These are phyloP conservation scores for Trichomalopsis sarcophagae DNA, from an alignment of 1,140 invertebrate genomes.

Conservation along the genomic window DNA sequence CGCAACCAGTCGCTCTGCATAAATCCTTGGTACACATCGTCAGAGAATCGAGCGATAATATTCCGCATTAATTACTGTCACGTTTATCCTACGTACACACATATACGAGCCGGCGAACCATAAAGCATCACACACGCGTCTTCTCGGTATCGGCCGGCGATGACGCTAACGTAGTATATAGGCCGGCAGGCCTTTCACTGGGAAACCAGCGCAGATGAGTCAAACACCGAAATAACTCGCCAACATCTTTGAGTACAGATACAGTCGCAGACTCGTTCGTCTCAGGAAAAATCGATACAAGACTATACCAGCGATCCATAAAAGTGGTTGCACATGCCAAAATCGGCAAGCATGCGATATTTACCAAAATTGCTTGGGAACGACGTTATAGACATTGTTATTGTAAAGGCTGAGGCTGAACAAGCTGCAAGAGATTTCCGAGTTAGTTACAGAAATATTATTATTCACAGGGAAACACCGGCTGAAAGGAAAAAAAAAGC, in stretches of 20 bases:
- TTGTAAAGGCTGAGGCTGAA: conserved; percentile 25
- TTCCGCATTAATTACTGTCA: conserved; percentile 29
- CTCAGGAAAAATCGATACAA: neutral
- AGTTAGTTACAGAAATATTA: neutral
- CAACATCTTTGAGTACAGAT: neutral
- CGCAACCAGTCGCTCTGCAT: neutral
- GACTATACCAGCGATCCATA: neutral
- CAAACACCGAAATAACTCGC: conserved; percentile 46
- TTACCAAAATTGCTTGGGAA: conserved; percentile 27
- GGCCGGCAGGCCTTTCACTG: conserved; percentile 37
- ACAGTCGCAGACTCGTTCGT: neutral
- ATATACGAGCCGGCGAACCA: neutral
- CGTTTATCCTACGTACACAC: neutral
- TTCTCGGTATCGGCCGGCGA: conserved; percentile 12
- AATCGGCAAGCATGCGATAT: conserved; percentile 12
- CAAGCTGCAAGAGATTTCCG: conserved; percentile 31
- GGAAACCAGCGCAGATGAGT: conserved; percentile 31
- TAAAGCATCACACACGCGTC: neutral
- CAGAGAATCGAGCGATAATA: neutral
- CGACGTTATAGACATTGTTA: conserved; percentile 21
- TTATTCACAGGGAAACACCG: neutral
- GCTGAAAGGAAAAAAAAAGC: neutral
- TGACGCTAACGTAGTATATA: conserved; percentile 2
- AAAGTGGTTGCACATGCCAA: neutral
- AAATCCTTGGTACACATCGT: conserved; percentile 7